Percentiles rank a stretch among this genome's conserved stretches.
Conservation (phyloP, 2,888 invertebrate species). For the Noctua janthina region DNA sequence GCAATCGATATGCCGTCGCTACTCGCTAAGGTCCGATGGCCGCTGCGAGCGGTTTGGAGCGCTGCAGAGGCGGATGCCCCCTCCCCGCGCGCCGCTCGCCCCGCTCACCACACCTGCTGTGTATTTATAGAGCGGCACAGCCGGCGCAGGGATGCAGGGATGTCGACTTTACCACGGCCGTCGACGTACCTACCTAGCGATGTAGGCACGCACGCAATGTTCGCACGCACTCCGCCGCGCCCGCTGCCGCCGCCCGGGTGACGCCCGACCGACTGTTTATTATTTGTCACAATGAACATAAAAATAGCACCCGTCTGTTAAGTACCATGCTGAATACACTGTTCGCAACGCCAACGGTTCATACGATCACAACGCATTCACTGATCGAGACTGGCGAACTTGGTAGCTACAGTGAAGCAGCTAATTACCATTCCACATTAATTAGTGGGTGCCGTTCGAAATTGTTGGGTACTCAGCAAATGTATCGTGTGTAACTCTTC, state of each 20-base stretch:
- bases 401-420: conserved; percentile 7
- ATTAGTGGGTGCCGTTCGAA: conserved; percentile 24
- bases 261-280: conserved; percentile 80
- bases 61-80: conserved; percentile 89
- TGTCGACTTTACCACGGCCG: conserved; percentile 83
- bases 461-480: background rate
- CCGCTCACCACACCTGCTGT: conserved; percentile 88
- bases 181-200: conserved; percentile 78
- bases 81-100: conserved; percentile 79
- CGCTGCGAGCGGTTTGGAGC: conserved; percentile 88
- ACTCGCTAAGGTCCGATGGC: conserved; percentile 91
- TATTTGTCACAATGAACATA: conserved; percentile 84
- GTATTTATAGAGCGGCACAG: conserved; percentile 89
- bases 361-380: conserved; percentile 52
- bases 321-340: conserved; percentile 69
- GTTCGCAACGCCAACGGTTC: conserved; percentile 65
- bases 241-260: conserved; percentile 74
- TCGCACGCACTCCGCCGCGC: conserved; percentile 71
- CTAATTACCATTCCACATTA: conserved; percentile 51
- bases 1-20: conserved; percentile 91
- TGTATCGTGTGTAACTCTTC: background rate
- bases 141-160: conserved; percentile 87
- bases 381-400: conserved; percentile 45
- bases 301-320: conserved; percentile 82
- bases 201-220: conserved; percentile 71